Evolutionary conservation across 2,888 invertebrate genomes (phyloP), one percentile per base, ranked within the genome.

Genomic region (Drosophila formosana): DNA sequence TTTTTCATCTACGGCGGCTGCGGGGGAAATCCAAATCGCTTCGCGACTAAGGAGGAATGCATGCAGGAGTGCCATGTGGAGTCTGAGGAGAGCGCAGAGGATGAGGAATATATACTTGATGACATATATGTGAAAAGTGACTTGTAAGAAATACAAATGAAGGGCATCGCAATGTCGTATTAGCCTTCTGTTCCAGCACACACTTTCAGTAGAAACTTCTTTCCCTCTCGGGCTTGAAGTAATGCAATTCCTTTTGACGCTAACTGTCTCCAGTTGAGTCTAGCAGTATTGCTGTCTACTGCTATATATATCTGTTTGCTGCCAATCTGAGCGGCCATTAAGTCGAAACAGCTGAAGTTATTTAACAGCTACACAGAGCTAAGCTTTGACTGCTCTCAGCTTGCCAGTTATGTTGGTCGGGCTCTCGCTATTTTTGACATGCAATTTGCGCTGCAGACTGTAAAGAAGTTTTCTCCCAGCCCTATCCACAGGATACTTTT

Each of bases 251-350:
- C 78, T 67, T 87, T 75, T 75, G 55, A 57, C 76, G 50, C 49
- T 53, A 49, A 66, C 57, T 74, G 61, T 69, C 71, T 46, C 30
- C 9, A 9, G 28, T 8, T 13, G 43, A 47, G 37, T 34, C 34
- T 18, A 13, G 9, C 45, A 23, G 13, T 7, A 6, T 26, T 4
- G 5, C 41, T 13, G 7, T 32, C 62, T 55, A 25, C 5, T 9
- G 9, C 37, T 28, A 4, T 50, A 39, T 68, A 63, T 62, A 87
- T 87, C 84, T 82, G 88, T 76, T 81, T 70, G 82, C 88, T 87
- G 82, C 82, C 82, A 82, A 82, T 82, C 85, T 66, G 79, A 66
- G 61, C 71, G 71, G 52, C 82, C 82, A 82, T 82, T 82, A 82
- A 87, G 71, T 70, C 88, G 46, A 71, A 87, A 79, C 75, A 81